Evolutionary conservation across 2,888 invertebrate genomes (phyloP), one percentile per base, ranked within the genome.

Genomic region (Leptinotarsa tumamoca): DNA sequence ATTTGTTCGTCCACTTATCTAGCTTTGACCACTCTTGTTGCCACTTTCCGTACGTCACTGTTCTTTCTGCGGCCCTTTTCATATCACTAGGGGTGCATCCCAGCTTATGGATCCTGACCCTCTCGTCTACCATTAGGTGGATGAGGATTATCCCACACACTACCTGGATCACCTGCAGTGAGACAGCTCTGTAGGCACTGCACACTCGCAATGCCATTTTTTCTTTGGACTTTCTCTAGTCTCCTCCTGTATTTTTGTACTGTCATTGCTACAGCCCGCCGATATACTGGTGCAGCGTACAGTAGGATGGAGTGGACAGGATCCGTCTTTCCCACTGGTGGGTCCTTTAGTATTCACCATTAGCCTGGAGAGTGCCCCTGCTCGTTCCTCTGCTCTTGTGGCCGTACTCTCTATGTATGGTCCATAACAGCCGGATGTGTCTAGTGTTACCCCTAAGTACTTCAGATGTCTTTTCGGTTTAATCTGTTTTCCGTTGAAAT

Each of bases 311-410:
- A 71, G 1, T 68, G 52, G 0, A 72, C 5, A 71, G 5, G 0
- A 71, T 13, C 17, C 13, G 10, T 49, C 71, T 70, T 21, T 71
- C 2, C 7, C 17, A 3, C 51, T 56, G 4, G 54, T n/a, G 4
- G 70, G 70, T 27, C 74, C 71, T 5, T 51, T 33, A 10, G 56
- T 33, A 18, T 71, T 71, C 1, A 54, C 56, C 54, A 74, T 13
- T 4, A 69, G 54, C 52, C 69, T 69, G 4, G 14, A 4, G 2
- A 69, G 54, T 18, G 7, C 15, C 14, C 33, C 63, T 15, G 15
- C 63, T 1, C 17, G 27, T 1, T 43, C 21, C 21, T 69, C 69
- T 18, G 74, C 70, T 33, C 58, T 69, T 1, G 17, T 33, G 10
- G 49, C n/a, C 1, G n/a, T 51, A 2, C 4, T 21, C 23, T 61